A percentile compares a stretch with the other conserved stretches of the same genome.
phyloP scores from a whole-genome alignment of 2,797 vertebrate species.

The Tangara arthus region DNA sequence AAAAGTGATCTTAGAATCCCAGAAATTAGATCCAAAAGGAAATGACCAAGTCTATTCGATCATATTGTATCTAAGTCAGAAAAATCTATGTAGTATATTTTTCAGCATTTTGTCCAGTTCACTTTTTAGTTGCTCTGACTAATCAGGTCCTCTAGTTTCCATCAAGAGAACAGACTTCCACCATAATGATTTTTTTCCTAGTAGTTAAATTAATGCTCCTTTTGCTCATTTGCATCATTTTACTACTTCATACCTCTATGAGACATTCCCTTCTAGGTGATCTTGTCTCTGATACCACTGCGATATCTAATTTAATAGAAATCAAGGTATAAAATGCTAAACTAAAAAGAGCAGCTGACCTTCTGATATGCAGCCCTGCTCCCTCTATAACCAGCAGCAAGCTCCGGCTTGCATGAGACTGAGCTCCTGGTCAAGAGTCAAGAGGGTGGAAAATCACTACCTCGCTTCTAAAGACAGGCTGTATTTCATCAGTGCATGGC shows the following conservation, averaged over 20 bases:
- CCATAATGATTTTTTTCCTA: not conserved
- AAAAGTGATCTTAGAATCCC: not conserved
- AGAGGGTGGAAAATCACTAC: not conserved
- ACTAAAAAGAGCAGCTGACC: not conserved
- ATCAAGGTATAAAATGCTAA: not conserved
- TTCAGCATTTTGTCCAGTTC: not conserved
- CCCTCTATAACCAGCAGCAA: not conserved
- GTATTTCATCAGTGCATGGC: not conserved
- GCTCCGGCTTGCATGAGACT: not conserved
- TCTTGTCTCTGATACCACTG: not conserved
- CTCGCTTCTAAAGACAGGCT: not conserved
- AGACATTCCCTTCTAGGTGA: not conserved
- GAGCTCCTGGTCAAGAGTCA: not conserved
- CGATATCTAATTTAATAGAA: not conserved
- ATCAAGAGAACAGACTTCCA: not conserved
- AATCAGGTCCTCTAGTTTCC: not conserved
- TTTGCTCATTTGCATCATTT: not conserved
- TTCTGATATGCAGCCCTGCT: not conserved
- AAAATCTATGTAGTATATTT: not conserved
- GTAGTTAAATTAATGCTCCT: not conserved
- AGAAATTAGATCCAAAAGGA: slow-evolving; percentile 1
- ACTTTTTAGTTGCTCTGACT: not conserved
- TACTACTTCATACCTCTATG: not conserved
- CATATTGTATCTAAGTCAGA: not conserved
- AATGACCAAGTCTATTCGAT: not conserved